These are phyloP conservation scores for Mustelus asterias DNA, from an alignment of 2,113 vertebrate genomes.

Conservation along the genomic window DNA sequence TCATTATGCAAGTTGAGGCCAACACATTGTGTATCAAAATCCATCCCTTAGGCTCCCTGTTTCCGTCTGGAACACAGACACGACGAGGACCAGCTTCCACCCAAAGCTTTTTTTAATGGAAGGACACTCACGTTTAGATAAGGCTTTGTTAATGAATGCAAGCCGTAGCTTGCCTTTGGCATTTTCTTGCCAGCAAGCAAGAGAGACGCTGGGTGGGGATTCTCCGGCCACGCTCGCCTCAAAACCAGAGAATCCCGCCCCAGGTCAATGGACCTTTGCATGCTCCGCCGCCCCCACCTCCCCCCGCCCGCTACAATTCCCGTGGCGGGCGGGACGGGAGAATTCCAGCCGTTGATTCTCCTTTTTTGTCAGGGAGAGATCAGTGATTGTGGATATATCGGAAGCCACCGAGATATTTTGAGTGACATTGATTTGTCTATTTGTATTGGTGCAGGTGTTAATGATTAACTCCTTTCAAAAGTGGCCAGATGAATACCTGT, in stretches of 20 bases:
- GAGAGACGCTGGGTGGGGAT: neutral
- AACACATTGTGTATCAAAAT: neutral
- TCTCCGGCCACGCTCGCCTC: too few species aligned
- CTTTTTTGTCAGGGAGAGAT: neutral
- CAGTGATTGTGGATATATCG: neutral
- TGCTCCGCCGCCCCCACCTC: too few species aligned
- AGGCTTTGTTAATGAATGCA: neutral
- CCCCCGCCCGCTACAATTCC: too few species aligned
- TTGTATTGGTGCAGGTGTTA: neutral
- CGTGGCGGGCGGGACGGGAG: too few species aligned
- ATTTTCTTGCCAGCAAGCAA: neutral
- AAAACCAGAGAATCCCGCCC: too few species aligned
- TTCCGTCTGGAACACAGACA: neutral
- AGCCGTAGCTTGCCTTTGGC: neutral
- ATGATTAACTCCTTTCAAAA: neutral
- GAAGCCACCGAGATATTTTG: neutral
- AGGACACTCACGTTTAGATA: neutral
- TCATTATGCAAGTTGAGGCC: neutral
- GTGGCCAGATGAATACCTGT: neutral
- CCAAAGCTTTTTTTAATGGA: neutral
- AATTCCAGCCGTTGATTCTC: too few species aligned
- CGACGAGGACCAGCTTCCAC: neutral
- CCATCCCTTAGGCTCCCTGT: neutral
- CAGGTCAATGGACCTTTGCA: too few species aligned
- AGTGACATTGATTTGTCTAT: neutral